Base-by-base conservation (phyloP, 2,888 invertebrate species). In the Melanotus villosus region DNA sequence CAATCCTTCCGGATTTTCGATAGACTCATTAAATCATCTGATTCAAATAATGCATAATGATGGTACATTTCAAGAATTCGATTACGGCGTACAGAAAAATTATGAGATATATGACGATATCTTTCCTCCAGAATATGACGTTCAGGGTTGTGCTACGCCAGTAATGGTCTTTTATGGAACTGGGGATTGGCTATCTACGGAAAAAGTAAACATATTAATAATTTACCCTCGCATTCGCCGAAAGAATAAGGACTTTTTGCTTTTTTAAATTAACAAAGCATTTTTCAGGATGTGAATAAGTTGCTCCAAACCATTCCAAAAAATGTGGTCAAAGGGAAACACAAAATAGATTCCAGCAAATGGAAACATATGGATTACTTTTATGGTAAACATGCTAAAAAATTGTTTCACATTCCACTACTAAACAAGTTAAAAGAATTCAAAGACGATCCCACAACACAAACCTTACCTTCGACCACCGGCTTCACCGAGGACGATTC, bases 331-430 rank as follows among this genome's bases (percentile, higher is more conserved):
- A 32, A 16, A 30, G 50, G 50, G 4, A 26, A 12, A 2, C 30
- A 30, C 10, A 52, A 52, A 52, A 52, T 52, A 1, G 14, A 26
- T 16, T 5, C 30, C 1, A 14, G 16, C 1, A n/a, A 5, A 5
- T 52, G 50, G 50, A 26, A 52, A 16, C 50, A 52, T 9, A 6
- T 52, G 30, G 50, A 52, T 14, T 52, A 52, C 6, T 52, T 52
- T 30, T 52, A 52, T 52, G 50, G 50, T 1, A 52, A 32, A 6
- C 1, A 16, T 1, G n/a, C 9, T 1, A 30, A 26, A 12, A 12
- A 14, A 6, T 32, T 30, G 1, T 52, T 52, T 30, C 30, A 52
- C 21, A 16, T 1, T 10, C 14, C 12, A 1, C 12, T 50, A 10
- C 6, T 43, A 19, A 5, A 43, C 9, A 19, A 1, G 7, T 7